Percentiles rank a stretch among this genome's conserved stretches.
Conservation (phyloP, 2,888 invertebrate species). For the Trachelus stipa region DNA sequence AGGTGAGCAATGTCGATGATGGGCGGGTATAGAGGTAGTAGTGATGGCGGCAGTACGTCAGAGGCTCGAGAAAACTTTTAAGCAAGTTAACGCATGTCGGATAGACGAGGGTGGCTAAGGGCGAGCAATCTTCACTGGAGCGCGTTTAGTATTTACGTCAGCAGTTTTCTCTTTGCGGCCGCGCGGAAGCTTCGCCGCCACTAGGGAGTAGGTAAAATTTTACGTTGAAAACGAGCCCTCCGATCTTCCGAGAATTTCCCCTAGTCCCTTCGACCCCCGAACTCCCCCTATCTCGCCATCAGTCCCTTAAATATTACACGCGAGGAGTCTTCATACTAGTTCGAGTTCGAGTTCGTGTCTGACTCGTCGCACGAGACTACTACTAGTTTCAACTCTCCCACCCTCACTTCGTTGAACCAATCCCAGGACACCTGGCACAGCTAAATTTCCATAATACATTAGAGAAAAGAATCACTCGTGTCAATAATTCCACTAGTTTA, state of each 20-base stretch:
- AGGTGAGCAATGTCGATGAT: background rate
- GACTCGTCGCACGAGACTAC: background rate
- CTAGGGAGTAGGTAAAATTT: conserved; percentile 8
- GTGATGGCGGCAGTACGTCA: background rate
- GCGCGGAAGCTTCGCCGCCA: conserved; percentile 1
- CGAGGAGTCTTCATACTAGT: background rate
- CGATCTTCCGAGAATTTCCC: background rate
- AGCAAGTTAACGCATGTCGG: conserved; percentile 28
- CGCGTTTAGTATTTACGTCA: conserved; percentile 29
- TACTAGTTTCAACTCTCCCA: background rate
- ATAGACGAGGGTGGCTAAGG: conserved; percentile 19
- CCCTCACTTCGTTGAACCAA: background rate
- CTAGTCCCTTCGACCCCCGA: background rate
- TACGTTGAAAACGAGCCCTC: background rate
- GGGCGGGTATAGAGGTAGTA: background rate
- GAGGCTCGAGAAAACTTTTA: conserved; percentile 25
- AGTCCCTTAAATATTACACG: background rate
- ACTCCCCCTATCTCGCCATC: background rate
- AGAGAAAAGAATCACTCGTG: background rate
- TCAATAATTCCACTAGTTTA: background rate
- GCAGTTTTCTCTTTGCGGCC: conserved; percentile 23
- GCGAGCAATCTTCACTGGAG: conserved; percentile 19
- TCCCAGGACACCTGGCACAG: background rate
- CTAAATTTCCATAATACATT: background rate
- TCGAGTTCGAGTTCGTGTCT: background rate